Base-by-base conservation (phyloP, 1,140 invertebrate species). In the Drosophila funebris region DNA sequence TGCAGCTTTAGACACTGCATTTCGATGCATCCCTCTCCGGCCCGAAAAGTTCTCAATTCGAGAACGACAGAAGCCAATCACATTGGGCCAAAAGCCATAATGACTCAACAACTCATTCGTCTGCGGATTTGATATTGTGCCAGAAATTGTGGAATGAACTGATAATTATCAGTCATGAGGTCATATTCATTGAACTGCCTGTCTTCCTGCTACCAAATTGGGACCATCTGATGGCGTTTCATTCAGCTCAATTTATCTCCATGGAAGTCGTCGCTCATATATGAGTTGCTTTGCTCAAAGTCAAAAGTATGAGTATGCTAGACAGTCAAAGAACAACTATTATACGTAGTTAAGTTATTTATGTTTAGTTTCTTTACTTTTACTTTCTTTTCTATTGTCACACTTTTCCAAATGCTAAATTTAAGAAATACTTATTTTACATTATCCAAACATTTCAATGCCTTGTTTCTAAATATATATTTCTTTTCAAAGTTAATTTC, bases 71-170 rank as follows among this genome's bases (percentile, higher is more conserved):
- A 22, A 36, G 18, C 33, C 52, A 54, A 54, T 54, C 33, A 27
- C 20, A 46, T 5, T 24, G 5, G 22, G 3, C 8, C 7, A 46
- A 58, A 20, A 24, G 16, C 39, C 44, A 16, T 41, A 41, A 43
- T 44, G 27, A 58, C 22, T 29, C 44, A 8, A 14, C 44, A 14
- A 48, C 43, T 44, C 11, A 22, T 27, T 16, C 37, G 4, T 48
- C 22, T 48, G 24, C 1, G 5, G 9, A 18, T 27, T 16, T n/a
- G 22, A 57, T 31, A 20, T n/a, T 57, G 39, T 29, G 24, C 54
- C 27, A 44, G 37, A 44, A 58, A 58, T 43, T 58, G 54, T 31
- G 39, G 53, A 27, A 41, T 44, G 24, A 58, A 31, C 37, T 18
- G 39, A 31, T 58, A 57, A 43, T 57, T 43, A 43, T 57, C 37